Base-by-base conservation (phyloP, 2,888 invertebrate species). In the Catocala sponsa region DNA sequence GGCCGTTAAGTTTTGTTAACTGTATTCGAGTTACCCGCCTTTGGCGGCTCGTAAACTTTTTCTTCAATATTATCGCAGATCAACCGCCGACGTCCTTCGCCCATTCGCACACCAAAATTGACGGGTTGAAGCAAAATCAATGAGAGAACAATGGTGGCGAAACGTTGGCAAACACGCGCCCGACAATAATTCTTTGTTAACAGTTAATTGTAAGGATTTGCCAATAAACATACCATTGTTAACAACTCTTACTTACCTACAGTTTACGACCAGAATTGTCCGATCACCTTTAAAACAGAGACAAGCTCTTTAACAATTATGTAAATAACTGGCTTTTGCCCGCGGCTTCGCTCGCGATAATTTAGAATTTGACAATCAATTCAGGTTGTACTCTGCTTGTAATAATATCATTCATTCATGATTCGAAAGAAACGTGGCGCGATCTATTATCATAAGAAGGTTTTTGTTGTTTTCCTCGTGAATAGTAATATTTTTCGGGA, bases 191-290 rank as follows among this genome's bases (percentile, higher is more conserved):
- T 86, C 85, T 86, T 84, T 88, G 88, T 89, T 84, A 83, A 83
- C 81, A 72, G 84, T 84, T 90, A 89, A 91, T 90, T 89, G 90
- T 88, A 91, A 90, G 91, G 90, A 92, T 91, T 92, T 82, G 87
- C 84, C 85, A 88, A 90, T 86, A 86, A 88, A 83, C 77, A 67
- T 53, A 67, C 76, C 81, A 82, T 91, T 91, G 90, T 90, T 77
- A 70, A 72, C 75, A 84, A 83, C 83, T 85, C 81, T 86, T 86
- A 86, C 88, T 85, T 84, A 72, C 65, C 70, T 58, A 47, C 59
- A 68, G 71, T 90, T 90, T 89, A 91, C 82, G 82, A 85, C 81
- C 6, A 42, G 32, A 49, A 49, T 35, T 12, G 43, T 55, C 33
- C 32, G 35, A 41, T 35, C 57, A 46, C 53, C 64, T 68, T 67